Evolutionary conservation across 2,113 vertebrate species (phyloP), one percentile per base, ranked within the genome.

Genomic region (Odontesthes bonariensis): DNA sequence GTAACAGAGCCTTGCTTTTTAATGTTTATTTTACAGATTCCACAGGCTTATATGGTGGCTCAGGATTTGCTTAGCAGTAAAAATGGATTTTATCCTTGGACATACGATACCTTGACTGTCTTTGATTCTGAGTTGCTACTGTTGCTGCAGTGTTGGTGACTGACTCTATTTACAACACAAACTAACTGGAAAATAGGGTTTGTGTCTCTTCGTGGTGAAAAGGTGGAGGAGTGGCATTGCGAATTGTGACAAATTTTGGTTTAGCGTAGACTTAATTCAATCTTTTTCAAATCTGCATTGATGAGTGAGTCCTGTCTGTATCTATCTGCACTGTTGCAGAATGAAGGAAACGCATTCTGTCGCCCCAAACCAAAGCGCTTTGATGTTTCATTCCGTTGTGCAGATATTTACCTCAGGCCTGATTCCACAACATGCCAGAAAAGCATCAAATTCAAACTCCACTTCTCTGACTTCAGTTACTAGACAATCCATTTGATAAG

Each of bases 1-100:
- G 98, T 98, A 93, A 92, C 57, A 16, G 13, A 65, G 1, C 3
- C 4, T 5, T 6, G 31, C 40, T 32, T 55, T 63, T 59, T 58
- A 67, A 44, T 74, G 54, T 81, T 77, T 78, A 53, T 42, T 75
- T 72, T 8, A 44, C 20, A 27, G 35, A 62, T 56, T 46, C 61
- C 20, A 20, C 19, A 31, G 70, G 52, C 62, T 65, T 31, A 22
- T 5, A 4, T 58, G 64, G 42, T 33, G 22, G 42, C 54, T 33
- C 13, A 6, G 4, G 10, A 8, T 8, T 53, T 51, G 10, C 42
- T 52, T 63, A 56, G 54, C 54, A 51, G 54, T 20, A 57, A 60
- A 46, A 32, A 32, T 42, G 5, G 6, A 42, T 58, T 63, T 54
- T 5, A 46, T 73, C 22, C 35, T 10, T 2, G 11, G 71, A 13